Evolutionary conservation across 1,140 invertebrate species (phyloP), one percentile per base, ranked within the genome.

Genomic region (Mizuhopecten yessoensis): DNA sequence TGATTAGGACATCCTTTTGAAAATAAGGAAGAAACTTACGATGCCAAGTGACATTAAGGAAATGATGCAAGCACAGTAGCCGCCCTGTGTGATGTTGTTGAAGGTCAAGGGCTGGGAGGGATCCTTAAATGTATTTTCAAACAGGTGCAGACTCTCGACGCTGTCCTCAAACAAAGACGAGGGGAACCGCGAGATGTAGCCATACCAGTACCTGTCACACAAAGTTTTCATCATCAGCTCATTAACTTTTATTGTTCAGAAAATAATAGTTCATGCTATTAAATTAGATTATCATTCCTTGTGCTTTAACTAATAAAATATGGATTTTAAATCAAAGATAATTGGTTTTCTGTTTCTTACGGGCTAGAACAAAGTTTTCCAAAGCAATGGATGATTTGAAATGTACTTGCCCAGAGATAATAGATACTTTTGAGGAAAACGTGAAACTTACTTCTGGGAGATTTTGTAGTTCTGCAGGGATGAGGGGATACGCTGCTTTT

Each of bases 1-100:
- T n/a, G n/a, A n/a, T n/a, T n/a, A n/a, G n/a, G n/a, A n/a, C n/a
- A n/a, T n/a, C n/a, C n/a, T n/a, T n/a, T n/a, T n/a, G n/a, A n/a
- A n/a, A n/a, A n/a, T n/a, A n/a, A n/a, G n/a, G n/a, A n/a, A n/a
- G n/a, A n/a, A 29, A 75, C 57, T 75, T 29, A 75, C 57, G 23
- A 75, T 29, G 0, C 57, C 57, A 5, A 75, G 23, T 3, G 57
- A 75, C 57, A 75, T 75, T n/a, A 75, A 29, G 57, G 57, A 23
- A 29, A 75, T 29, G 23, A 75, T 75, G 5, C 23, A 75, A 29
- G 57, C 57, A 75, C 57, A 75, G 57, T 75, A 75, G n/a, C 57
- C 57, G 9, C 57, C 57, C n/a, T 75, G 23, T 75, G 57, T 75
- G n/a, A 75, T 75, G 57, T 75, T 75, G 57, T 75, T 75, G 57